These are phyloP conservation scores for Serripes groenlandicus DNA, from an alignment of 2,888 invertebrate genomes.

Conservation along the genomic window DNA sequence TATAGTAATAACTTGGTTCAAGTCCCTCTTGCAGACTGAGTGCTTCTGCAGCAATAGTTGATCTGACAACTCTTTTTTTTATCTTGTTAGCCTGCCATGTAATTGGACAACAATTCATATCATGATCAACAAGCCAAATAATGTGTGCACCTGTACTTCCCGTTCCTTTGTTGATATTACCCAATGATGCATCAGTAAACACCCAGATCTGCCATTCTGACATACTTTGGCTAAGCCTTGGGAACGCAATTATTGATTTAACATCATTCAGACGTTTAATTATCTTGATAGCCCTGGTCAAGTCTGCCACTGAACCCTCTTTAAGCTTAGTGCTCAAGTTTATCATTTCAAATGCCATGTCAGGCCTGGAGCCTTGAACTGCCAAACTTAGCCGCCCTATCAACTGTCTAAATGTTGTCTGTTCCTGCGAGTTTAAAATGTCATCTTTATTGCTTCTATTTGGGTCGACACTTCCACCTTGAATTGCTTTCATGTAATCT, in stretches of 20 bases:
- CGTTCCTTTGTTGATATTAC: constrained; percentile 54
- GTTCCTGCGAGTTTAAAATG: constrained; percentile 20
- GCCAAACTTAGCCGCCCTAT: constrained; percentile 11
- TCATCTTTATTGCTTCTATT: constrained; percentile 24
- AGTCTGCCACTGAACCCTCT: constrained; percentile 33
- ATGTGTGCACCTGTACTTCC: constrained; percentile 53
- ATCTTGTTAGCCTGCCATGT: constrained; percentile 63
- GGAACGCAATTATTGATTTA: constrained; percentile 34
- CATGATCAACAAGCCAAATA: constrained; percentile 46
- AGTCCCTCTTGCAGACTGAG: constrained; percentile 50
- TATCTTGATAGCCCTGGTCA: constrained; percentile 25
- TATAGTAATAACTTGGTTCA: constrained; percentile 27
- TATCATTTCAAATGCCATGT: constrained; percentile 53
- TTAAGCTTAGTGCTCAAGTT: constrained; percentile 50
- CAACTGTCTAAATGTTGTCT: constrained; percentile 23
- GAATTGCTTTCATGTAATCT: constrained; percentile 5
- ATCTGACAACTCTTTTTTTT: constrained; percentile 55
- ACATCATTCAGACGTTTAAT: constrained; percentile 47
- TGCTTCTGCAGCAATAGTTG: constrained; percentile 61
- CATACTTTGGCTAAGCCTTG: background rate
- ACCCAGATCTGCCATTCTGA: background rate
- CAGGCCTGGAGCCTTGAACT: constrained; percentile 8
- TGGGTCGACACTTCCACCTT: constrained; percentile 12
- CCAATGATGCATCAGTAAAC: constrained; percentile 58
- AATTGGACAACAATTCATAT: constrained; percentile 55